phyloP scores from a whole-genome alignment of 2,888 invertebrate genomes.

The Crematogaster levior region DNA sequence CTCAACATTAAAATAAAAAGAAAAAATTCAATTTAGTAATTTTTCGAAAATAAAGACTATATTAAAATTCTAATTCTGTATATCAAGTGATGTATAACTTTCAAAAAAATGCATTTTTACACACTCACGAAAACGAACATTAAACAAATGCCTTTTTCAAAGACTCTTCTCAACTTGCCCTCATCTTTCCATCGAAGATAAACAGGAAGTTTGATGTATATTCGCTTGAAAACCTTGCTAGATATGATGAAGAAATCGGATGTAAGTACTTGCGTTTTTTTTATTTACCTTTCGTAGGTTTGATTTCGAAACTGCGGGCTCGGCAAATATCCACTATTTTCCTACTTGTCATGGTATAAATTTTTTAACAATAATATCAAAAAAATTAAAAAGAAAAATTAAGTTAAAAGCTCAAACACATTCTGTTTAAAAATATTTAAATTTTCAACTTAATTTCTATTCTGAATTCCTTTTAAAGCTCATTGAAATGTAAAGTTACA shows the following conservation, averaged over 20 bases:
- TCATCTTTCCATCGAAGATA: conserved; percentile 42
- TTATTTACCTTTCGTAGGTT: conserved; percentile 57
- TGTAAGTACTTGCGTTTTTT: conserved; percentile 57
- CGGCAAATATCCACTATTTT: conserved; percentile 59
- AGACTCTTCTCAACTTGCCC: not conserved
- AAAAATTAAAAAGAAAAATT: not conserved
- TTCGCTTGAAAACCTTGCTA: conserved; percentile 59
- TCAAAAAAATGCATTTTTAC: conserved; percentile 3
- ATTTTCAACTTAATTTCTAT: not conserved
- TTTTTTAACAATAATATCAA: not conserved
- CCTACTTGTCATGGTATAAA: not conserved
- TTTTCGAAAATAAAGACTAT: not conserved
- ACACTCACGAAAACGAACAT: conserved; percentile 6
- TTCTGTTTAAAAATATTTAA: not conserved
- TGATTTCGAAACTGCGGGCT: conserved; percentile 55
- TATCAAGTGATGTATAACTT: not conserved
- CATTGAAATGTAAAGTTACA: not conserved
- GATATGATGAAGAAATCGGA: conserved; percentile 56
- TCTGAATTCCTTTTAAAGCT: not conserved
- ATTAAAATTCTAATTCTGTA: conserved; percentile 1
- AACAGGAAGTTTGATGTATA: conserved; percentile 58
- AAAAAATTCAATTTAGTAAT: not conserved
- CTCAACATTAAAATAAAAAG: no score
- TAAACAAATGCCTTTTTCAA: not conserved
- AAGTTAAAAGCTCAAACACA: not conserved